phyloP scores from a whole-genome alignment of 2,113 vertebrate species.

The Xenopus borealis region DNA sequence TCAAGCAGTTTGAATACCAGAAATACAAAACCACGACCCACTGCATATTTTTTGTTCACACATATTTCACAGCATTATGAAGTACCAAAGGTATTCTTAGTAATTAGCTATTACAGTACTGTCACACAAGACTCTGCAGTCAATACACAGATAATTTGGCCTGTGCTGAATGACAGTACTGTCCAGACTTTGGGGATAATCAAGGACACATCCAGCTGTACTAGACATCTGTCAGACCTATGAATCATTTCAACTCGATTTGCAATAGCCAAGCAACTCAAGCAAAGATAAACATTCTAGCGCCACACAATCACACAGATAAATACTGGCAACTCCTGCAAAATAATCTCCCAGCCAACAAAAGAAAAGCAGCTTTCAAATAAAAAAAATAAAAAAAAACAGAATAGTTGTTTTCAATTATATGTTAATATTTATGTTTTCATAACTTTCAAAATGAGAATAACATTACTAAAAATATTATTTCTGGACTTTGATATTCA shows the following conservation, averaged over 20 bases:
- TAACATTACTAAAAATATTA: too few species aligned
- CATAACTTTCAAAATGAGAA: too few species aligned
- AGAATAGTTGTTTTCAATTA: too few species aligned
- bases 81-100: constrained; percentile 98
- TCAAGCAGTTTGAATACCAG: neutral
- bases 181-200: constrained; percentile 99
- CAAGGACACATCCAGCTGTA: constrained; percentile 99
- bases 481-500: too few species aligned
- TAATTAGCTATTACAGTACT: constrained; percentile 99
- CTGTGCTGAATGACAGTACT: constrained; percentile 99
- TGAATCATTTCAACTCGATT: constrained; percentile 97
- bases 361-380: constrained; percentile 10
- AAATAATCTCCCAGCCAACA: constrained; percentile 46
- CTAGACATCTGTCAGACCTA: constrained; percentile 99
- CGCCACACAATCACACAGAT: constrained; percentile 70
- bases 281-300: constrained; percentile 83
- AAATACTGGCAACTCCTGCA: constrained; percentile 56
- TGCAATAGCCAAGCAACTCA: constrained; percentile 78
- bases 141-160: constrained; percentile 99
- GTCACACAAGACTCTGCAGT: constrained; percentile 98
- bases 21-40: constrained; percentile 47
- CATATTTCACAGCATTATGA: constrained; percentile 68
- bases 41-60: constrained; percentile 56
- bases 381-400: too few species aligned
- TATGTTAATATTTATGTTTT: too few species aligned